Percentiles rank a stretch among this genome's conserved stretches.
Evolutionary conservation across 2,888 invertebrate species (phyloP).

Genomic region (Lasioglossum leucozonium): DNA sequence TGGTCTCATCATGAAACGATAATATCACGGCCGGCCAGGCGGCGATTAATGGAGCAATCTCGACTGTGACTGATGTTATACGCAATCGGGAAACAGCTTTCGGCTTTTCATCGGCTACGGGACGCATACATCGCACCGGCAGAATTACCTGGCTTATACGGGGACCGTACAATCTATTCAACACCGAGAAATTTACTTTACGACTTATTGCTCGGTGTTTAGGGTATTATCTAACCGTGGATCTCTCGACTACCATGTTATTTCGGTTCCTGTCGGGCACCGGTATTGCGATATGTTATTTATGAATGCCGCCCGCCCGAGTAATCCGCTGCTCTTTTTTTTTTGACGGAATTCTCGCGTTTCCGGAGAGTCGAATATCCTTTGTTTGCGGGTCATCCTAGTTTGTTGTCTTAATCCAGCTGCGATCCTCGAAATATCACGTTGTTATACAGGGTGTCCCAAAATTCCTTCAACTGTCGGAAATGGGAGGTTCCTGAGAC

Average conservation of each 20-base stretch:
- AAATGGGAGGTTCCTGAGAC: too few species aligned
- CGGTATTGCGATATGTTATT: conserved; percentile 1
- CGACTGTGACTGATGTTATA: conserved; percentile 58
- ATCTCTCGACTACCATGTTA: not conserved
- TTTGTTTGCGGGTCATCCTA: not conserved
- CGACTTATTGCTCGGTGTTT: conserved; percentile 52
- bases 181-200: conserved; percentile 60
- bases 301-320: not conserved
- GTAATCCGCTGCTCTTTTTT: not conserved
- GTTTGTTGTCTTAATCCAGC: not conserved
- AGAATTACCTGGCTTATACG: conserved; percentile 49
- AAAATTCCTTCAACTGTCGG: too few species aligned
- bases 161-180: conserved; percentile 51
- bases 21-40: conserved; percentile 56
- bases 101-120: conserved; percentile 60
- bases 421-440: not conserved
- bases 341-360: not conserved
- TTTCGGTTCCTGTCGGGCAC: not conserved
- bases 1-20: conserved; percentile 61
- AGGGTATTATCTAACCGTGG: conserved; percentile 8
- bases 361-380: not conserved
- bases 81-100: conserved; percentile 65
- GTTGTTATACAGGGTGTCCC: too few species aligned
- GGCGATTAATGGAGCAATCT: conserved; percentile 71
- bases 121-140: conserved; percentile 29